phyloP scores from a whole-genome alignment of 2,113 vertebrate species.

The Meriones unguiculatus region DNA sequence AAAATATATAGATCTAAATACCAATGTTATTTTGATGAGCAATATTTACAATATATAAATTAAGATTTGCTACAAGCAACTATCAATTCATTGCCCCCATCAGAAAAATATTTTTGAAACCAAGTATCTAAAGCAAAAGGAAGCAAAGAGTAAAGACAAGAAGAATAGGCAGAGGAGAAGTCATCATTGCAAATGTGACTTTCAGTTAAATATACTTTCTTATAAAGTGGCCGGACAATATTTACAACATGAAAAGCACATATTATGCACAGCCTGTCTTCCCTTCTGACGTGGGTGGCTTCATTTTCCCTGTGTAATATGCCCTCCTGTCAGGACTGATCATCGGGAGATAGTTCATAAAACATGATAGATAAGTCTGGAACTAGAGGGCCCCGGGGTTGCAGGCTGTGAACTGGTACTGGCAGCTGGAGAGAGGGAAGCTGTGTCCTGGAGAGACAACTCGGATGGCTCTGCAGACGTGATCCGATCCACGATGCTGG shows the following conservation, averaged over 20 bases:
- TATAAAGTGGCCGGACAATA: conserved; percentile 73
- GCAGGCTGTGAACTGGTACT: conserved; percentile 91
- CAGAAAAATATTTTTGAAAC: conserved; percentile 53
- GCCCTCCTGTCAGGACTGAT: background rate
- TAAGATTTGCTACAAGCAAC: conserved; percentile 70
- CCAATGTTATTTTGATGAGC: conserved; percentile 66
- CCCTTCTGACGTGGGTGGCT: background rate
- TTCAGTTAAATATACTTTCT: conserved; percentile 80
- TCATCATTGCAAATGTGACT: conserved; percentile 47
- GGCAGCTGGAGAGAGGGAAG: conserved; percentile 87
- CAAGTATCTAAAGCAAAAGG: conserved; percentile 54
- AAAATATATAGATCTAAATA: conserved; percentile 63
- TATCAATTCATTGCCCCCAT: conserved; percentile 5
- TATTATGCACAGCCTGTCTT: conserved; percentile 57
- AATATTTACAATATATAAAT: conserved; percentile 73
- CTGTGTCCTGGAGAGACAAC: conserved; percentile 84
- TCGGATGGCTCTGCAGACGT: conserved; percentile 88
- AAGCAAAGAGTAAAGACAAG: background rate
- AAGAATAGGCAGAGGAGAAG: background rate
- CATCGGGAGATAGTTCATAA: conserved; percentile 88
- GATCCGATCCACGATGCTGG: conserved; percentile 98
- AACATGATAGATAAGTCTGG: conserved; percentile 95
- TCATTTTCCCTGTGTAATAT: background rate
- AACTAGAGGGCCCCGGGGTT: conserved; percentile 89
- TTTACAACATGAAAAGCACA: conserved; percentile 70